Percentiles rank a stretch among this genome's conserved stretches.
phyloP scores from a whole-genome alignment of 1,140 invertebrate species.

The Hylaeus volcanicus region DNA sequence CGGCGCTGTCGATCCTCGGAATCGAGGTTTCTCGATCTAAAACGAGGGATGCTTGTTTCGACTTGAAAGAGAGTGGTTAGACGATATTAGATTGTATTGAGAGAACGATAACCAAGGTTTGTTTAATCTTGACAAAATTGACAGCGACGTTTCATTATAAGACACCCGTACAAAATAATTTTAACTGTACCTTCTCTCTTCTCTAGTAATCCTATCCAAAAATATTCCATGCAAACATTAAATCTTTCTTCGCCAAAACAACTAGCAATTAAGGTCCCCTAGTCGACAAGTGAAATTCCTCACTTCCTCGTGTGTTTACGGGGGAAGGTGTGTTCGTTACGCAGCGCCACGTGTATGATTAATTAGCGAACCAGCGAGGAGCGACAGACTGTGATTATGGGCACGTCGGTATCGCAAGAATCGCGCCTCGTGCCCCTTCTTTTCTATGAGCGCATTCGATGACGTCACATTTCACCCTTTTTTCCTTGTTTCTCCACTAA shows the following conservation, averaged over 20 bases:
- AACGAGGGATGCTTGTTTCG: neutral
- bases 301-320: slow-evolving; percentile 5
- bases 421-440: neutral
- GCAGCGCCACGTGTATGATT: slow-evolving; percentile 17
- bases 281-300: neutral
- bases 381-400: slow-evolving; percentile 25
- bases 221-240: neutral
- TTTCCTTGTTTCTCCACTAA: neutral
- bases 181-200: no score
- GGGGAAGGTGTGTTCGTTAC: neutral
- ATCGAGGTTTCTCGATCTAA: slow-evolving; percentile 18
- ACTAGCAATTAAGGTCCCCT: slow-evolving; percentile 2
- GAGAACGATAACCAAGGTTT: no score
- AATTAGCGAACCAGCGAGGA: slow-evolving; percentile 6
- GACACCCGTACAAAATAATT: no score
- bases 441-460: neutral
- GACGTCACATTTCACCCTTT: neutral
- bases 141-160: no score
- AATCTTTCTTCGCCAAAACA: neutral
- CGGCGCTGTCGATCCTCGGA: neutral
- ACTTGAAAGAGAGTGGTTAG: neutral
- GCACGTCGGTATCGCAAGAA: neutral
- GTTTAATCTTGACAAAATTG: no score
- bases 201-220: neutral
- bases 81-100: neutral